Percentiles rank a stretch among this genome's conserved stretches.
phyloP scores from a whole-genome alignment of 2,888 invertebrate species.

The Cetonia aurata region DNA sequence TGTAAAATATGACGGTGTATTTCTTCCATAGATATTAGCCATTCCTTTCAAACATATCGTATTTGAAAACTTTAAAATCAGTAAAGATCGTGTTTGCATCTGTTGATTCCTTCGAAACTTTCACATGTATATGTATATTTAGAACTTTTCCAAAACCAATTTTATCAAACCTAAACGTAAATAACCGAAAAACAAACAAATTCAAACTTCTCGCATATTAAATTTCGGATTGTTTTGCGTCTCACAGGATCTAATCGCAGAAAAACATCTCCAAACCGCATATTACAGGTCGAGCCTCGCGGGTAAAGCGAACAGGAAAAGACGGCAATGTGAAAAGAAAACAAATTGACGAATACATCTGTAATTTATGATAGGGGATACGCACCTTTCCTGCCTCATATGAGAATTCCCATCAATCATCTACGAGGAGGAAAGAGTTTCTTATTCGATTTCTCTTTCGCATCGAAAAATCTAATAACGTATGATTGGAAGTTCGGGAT shows the following conservation, averaged over 20 bases:
- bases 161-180: too few relatives aligned
- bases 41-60: too few relatives aligned
- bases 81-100: too few relatives aligned
- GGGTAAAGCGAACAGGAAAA: background rate
- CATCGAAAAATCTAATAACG: slow-evolving; percentile 14
- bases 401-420: slow-evolving; percentile 12
- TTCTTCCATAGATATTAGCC: too few relatives aligned
- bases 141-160: too few relatives aligned
- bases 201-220: slow-evolving; percentile 6
- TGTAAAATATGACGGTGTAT: too few relatives aligned
- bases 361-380: slow-evolving; percentile 26
- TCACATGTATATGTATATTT: too few relatives aligned
- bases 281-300: background rate
- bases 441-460: slow-evolving; percentile 10
- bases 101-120: too few relatives aligned
- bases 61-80: too few relatives aligned
- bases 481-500: slow-evolving; percentile 4
- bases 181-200: too few relatives aligned
- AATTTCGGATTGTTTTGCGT: background rate
- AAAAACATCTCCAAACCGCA: background rate
- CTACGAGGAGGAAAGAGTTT: background rate
- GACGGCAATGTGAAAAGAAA: background rate
- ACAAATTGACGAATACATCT: slow-evolving; percentile 27
- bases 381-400: slow-evolving; percentile 1
- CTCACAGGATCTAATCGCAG: background rate